Conservation (phyloP, 2,797 vertebrate species). For the Falco rusticolus region DNA sequence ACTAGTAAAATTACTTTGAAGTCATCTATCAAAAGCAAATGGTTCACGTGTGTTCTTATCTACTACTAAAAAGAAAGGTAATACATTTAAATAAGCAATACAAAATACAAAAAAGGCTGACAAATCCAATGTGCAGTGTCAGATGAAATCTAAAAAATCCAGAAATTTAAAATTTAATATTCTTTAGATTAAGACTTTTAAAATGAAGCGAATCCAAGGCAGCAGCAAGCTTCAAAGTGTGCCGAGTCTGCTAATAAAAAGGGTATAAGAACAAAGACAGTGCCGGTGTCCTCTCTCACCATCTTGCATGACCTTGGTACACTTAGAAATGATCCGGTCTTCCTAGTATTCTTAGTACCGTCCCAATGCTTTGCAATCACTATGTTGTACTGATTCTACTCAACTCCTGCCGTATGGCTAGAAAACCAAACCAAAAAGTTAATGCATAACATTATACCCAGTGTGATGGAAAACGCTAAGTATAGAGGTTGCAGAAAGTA, state of each 20-base stretch:
- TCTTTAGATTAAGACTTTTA: slow-evolving; percentile 77
- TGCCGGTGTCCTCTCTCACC: slow-evolving; percentile 86
- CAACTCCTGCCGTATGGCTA: slow-evolving; percentile 98
- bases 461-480: background rate
- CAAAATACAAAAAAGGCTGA: slow-evolving; percentile 92
- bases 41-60: slow-evolving; percentile 79
- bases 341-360: slow-evolving; percentile 71
- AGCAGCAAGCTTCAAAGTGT: slow-evolving; percentile 90
- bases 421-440: slow-evolving; percentile 48
- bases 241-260: slow-evolving; percentile 91
- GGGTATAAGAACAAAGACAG: slow-evolving; percentile 84
- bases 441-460: background rate
- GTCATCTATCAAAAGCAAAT: slow-evolving; percentile 83
- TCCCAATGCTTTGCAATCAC: slow-evolving; percentile 71
- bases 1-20: slow-evolving; percentile 77
- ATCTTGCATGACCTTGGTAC: slow-evolving; percentile 79
- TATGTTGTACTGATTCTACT: slow-evolving; percentile 95
- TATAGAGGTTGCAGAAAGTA: slow-evolving; percentile 18
- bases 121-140: slow-evolving; percentile 88
- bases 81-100: slow-evolving; percentile 88
- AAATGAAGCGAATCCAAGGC: slow-evolving; percentile 82
- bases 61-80: slow-evolving; percentile 84
- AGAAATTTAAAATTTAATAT: slow-evolving; percentile 82
- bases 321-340: slow-evolving; percentile 74
- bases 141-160: slow-evolving; percentile 91